A percentile compares a stretch with the other conserved stretches of the same genome.
Conservation (phyloP, 2,113 vertebrate genomes). For the Rattus rattus region DNA sequence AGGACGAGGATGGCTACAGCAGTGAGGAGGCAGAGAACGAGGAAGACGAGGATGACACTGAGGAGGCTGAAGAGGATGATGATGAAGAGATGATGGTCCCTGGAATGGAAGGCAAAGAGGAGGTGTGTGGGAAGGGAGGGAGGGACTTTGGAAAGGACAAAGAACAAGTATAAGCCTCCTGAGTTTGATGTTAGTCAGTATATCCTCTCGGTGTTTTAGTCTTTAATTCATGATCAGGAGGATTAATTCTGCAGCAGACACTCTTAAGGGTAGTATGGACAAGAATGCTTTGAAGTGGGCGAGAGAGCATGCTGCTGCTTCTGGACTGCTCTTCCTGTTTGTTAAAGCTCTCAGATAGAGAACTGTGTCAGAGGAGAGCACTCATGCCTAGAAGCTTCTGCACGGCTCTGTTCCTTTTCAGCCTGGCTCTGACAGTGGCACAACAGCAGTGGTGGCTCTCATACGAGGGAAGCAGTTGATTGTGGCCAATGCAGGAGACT, state of each 20-base stretch:
- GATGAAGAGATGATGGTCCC: conserved; percentile 95
- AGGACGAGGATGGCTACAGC: conserved; percentile 91
- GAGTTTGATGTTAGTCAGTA: background rate
- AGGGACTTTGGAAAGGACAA: background rate
- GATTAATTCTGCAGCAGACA: conserved; percentile 26
- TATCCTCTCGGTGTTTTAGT: background rate
- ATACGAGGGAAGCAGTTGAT: conserved; percentile 97
- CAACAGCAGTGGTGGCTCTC: conserved; percentile 96
- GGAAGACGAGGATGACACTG: conserved; percentile 93
- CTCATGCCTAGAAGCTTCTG: background rate
- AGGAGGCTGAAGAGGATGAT: conserved; percentile 92
- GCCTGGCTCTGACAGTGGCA: conserved; percentile 98
- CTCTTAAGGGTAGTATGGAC: background rate
- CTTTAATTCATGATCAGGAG: background rate
- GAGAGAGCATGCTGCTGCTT: background rate
- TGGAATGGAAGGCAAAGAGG: conserved; percentile 99
- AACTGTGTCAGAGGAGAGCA: background rate
- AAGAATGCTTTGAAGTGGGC: background rate
- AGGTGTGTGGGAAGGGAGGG: conserved; percentile 86
- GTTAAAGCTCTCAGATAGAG: conserved; percentile 26
- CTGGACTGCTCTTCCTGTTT: background rate
- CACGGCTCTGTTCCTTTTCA: conserved; percentile 73
- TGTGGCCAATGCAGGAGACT: conserved; percentile 98
- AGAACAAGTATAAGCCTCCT: background rate
- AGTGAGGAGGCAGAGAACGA: conserved; percentile 90